Evolutionary conservation across 37 sponge, comb jelly and placozoan genomes (phyloP).

Genomic region (Corticium candelabrum): DNA sequence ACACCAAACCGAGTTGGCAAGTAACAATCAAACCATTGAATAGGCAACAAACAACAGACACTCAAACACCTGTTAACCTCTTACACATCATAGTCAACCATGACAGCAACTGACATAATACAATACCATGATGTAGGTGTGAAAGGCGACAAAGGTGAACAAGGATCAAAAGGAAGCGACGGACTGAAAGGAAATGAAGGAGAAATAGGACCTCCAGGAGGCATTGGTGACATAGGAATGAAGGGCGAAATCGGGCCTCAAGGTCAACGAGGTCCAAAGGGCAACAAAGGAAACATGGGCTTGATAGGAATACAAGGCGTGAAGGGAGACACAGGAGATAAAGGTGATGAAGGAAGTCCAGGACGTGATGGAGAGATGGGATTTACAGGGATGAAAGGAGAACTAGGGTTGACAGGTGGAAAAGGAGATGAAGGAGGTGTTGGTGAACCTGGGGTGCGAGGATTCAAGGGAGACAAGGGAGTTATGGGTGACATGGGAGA

Average conservation of each 20-base stretch:
- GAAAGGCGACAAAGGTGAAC: constrained; percentile 11
- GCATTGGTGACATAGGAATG: constrained; percentile 17
- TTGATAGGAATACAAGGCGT: constrained; percentile 14
- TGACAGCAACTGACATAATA: too few species aligned
- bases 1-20: too few species aligned
- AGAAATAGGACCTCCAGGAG: constrained; percentile 12
- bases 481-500: neutral
- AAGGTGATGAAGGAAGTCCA: constrained; percentile 14
- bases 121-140: constrained; percentile 1
- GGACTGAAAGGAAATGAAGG: constrained; percentile 12
- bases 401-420: neutral
- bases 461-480: neutral
- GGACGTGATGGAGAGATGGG: constrained; percentile 15
- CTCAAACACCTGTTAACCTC: too few species aligned
- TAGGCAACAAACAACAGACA: too few species aligned
- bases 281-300: constrained; percentile 15
- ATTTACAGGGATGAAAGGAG: neutral
- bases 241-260: constrained; percentile 14
- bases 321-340: constrained; percentile 11
- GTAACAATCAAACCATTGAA: too few species aligned
- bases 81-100: too few species aligned
- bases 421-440: constrained; percentile 2
- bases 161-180: constrained; percentile 1
- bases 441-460: constrained; percentile 1
- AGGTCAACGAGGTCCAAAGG: constrained; percentile 12